These are phyloP conservation scores for Nasonia vitripennis DNA, from an alignment of 1,140 invertebrate species.

Conservation along the genomic window DNA sequence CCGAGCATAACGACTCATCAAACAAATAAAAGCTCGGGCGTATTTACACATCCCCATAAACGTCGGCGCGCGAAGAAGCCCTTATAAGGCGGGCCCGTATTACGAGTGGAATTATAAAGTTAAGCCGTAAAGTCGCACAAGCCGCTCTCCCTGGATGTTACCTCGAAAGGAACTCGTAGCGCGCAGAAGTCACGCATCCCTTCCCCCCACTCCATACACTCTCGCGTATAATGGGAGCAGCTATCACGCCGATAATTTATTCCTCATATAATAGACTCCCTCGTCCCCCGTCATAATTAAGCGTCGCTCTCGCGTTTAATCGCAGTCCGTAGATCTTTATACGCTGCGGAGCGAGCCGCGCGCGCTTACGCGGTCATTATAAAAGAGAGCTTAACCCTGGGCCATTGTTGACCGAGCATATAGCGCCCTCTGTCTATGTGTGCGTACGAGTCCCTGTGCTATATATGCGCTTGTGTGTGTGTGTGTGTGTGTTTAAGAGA, in stretches of 20 bases:
- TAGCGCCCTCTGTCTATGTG: neutral
- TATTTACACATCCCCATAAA: constrained; percentile 10
- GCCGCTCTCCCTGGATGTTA: neutral
- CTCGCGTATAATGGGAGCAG: neutral
- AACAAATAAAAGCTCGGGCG: neutral
- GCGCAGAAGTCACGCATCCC: neutral
- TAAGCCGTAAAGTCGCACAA: neutral
- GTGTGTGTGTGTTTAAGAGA: neutral
- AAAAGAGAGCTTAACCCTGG: constrained; percentile 2
- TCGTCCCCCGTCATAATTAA: neutral
- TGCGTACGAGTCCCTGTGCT: constrained; percentile 38
- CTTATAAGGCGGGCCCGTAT: constrained; percentile 2
- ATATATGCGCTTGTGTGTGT: neutral
- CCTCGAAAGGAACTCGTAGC: neutral
- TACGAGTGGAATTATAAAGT: neutral
- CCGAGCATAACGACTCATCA: neutral
- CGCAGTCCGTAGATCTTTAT: constrained; percentile 5
- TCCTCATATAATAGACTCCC: neutral
- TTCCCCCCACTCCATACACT: neutral
- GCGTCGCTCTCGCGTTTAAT: constrained; percentile 7
- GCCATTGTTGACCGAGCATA: constrained; percentile 29
- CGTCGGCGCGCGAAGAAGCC: neutral
- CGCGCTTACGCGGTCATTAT: neutral
- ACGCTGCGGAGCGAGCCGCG: neutral
- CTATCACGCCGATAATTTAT: constrained; percentile 36